Evolutionary conservation across 2,797 vertebrate species (phyloP), one percentile per base, ranked within the genome.

Genomic region (Melanotaenia parkinsoni): DNA sequence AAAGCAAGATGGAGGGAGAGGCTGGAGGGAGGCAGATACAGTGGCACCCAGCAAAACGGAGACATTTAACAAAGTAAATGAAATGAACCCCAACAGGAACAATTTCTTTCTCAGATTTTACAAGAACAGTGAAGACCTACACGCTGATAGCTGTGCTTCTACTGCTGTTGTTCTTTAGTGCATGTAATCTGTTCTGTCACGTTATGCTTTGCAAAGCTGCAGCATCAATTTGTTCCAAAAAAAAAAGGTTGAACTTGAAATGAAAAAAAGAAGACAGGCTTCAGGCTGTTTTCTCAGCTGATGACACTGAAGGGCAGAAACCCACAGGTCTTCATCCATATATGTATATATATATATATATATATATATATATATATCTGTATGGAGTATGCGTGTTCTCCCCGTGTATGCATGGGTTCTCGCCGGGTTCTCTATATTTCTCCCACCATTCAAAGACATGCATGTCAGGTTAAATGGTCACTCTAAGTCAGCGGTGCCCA

Each of bases 181-280:
- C 63, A 3, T 79, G 68, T 70, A 58, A 81, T 80, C 76, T 13
- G 14, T 70, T 85, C 78, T 79, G 68, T 70, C 67, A 53, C 65
- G 20, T 76, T 43, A 63, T 8, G 22, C 82, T 85, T 47, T 50
- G 56, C 63, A 73, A 76, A 73, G 18, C 67, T 50, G 7, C 51
- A 10, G 13, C 30, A 24, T 63, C 28, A 58, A 30, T 74, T 38
- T 75, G 63, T 72, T 22, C 38, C 20, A 74, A 64, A 79, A 66
- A 40, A 40, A 45, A 45, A 45, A 61, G 75, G 73, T 40, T 47
- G 5, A 77, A 70, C 54, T 78, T 80, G 63, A 75, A 68, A 72
- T 67, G 63, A 81, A 82, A 86, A 80, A 83, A 74, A 26, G 54
- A 83, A 83, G 78, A 82, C n/a, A 70, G 26, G 53, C 61, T 80